Evolutionary conservation across 1,140 invertebrate genomes (phyloP), one percentile per base, ranked within the genome.

Genomic region (Heliothis subflexa): DNA sequence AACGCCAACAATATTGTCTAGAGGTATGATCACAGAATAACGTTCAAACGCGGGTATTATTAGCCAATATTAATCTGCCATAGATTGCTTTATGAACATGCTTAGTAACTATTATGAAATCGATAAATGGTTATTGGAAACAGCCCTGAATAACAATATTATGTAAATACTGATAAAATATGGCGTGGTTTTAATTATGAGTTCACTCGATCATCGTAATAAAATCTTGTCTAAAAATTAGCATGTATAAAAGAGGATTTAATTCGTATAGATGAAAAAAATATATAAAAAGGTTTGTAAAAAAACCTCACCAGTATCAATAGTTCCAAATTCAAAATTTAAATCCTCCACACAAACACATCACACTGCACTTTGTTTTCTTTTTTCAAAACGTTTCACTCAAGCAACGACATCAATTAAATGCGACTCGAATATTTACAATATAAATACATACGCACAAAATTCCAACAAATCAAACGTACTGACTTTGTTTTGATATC

Each of bases 231-330:
- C 5, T 47, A 59, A 47, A 73, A 49, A 64, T 18, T 64, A 18
- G 11, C 0, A 54, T n/a, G 16, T 55, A 40, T 16, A 12, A 28
- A 40, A 28, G 18, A 55, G n/a, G 11, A 33, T 52, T 25, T 10
- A n/a, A 14, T 21, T 21, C 2, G 0, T 25, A 64, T 5, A 47
- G 10, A 45, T n/a, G n/a, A 64, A 64, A 14, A 28, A 64, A 64
- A 9, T 18, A 16, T 45, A 13, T n/a, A 45, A n/a, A 57, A 9
- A 76, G 33, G 33, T 40, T 5, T 9, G 33, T 40, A 40, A 9
- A 5, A 40, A 74, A 74, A 55, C 75, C 78, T 62, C 66, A 84
- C 80, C 62, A 50, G 81, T 81, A 50, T 59, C 2, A 49, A 49
- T 28, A 57, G 64, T 73, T 73, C 73, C 61, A 70, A 81, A 54